Percentiles rank a stretch among this genome's conserved stretches.
Evolutionary conservation across 2,888 invertebrate species (phyloP).

Genomic region (Drosophila mimica): DNA sequence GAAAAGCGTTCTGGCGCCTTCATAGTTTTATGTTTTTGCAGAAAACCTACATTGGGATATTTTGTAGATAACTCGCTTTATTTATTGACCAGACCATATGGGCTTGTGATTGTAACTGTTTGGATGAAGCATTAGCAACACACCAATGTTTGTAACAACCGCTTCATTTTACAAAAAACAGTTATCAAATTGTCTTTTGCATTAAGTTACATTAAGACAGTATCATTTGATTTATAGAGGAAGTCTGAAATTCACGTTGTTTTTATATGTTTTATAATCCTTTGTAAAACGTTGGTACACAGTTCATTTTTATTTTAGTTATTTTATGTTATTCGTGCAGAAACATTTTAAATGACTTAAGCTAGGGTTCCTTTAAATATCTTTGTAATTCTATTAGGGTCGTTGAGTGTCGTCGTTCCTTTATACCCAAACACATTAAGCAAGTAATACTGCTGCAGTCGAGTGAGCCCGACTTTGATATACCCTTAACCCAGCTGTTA

Average conservation of each 20-base stretch:
- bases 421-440: too few relatives aligned
- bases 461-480: not conserved
- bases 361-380: too few relatives aligned
- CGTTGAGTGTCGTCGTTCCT: not conserved
- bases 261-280: not conserved
- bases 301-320: not conserved
- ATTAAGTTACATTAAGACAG: conserved; percentile 4
- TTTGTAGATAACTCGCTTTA: conserved; percentile 41
- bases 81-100: conserved; percentile 20
- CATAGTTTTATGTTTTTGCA: conserved; percentile 26
- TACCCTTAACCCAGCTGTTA: not conserved
- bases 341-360: not conserved
- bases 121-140: conserved; percentile 62
- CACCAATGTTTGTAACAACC: conserved; percentile 64
- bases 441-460: too few relatives aligned
- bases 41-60: conserved; percentile 33
- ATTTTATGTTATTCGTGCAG: not conserved
- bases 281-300: not conserved
- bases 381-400: not conserved
- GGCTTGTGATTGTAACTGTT: conserved; percentile 7
- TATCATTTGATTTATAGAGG: not conserved
- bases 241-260: not conserved
- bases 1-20: conserved; percentile 61
- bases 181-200: conserved; percentile 50
- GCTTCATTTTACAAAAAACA: conserved; percentile 54